phyloP scores from a whole-genome alignment of 2,888 invertebrate genomes.

The Plebejus melissa region DNA sequence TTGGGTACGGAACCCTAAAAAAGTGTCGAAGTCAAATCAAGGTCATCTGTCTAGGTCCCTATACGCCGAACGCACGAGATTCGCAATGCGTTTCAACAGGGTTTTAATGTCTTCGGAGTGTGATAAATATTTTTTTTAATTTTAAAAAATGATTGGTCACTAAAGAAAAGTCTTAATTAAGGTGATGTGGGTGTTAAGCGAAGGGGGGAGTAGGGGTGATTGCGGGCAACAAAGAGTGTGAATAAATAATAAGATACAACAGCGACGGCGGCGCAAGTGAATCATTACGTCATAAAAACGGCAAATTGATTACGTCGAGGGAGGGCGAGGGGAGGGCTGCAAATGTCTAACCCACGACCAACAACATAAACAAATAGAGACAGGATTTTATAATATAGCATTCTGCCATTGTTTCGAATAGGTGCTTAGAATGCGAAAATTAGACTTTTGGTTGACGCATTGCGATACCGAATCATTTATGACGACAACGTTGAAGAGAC shows the following conservation, averaged over 20 bases:
- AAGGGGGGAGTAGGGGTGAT: background rate
- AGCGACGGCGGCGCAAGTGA: conserved; percentile 20
- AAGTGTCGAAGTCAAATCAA: no score
- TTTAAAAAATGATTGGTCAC: background rate
- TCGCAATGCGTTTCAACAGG: no score
- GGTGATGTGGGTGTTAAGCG: background rate
- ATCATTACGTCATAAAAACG: conserved; percentile 28
- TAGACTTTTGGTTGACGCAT: background rate
- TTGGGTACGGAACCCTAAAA: no score
- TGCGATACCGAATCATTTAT: no score
- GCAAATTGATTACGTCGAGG: conserved; percentile 26
- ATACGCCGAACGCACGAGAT: no score
- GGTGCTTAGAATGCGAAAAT: no score
- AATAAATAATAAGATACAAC: conserved; percentile 18
- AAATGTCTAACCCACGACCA: background rate
- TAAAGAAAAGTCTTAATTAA: background rate
- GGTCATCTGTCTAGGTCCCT: no score
- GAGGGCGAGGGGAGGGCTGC: background rate
- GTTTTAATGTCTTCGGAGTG: background rate
- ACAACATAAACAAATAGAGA: background rate
- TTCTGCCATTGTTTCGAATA: background rate
- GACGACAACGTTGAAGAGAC: no score
- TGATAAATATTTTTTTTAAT: background rate
- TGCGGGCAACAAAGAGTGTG: conserved; percentile 5
- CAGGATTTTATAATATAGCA: background rate